Base-by-base conservation (phyloP, 2,888 invertebrate genomes). In the Pseudoips prasinana region DNA sequence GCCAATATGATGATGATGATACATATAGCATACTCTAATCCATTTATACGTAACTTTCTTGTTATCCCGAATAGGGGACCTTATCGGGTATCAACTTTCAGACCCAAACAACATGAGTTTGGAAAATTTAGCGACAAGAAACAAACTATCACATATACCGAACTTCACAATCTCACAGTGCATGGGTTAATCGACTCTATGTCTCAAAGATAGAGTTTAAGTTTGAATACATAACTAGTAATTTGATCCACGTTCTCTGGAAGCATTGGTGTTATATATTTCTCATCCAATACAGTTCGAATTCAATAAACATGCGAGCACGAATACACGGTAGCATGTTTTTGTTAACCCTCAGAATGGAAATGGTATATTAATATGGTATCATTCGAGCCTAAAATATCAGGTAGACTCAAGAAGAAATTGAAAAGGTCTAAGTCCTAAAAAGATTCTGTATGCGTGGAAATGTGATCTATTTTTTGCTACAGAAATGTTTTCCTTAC, bases 291-390 rank as follows among this genome's bases (percentile, higher is more conserved):
- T 57, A 54, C 43, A 46, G 51, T 54, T 56, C 40, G 47, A 57
- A 64, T 64, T 64, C 58, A 62, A 64, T 59, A 56, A 54, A 61
- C 47, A 57, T 57, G 44, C 50, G 47, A 40, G 40, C 50, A 52
- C 32, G 33, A 45, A 49, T 41, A 52, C 43, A 30, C 43, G 7
- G 35, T 37, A 43, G 42, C 37, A 24, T 43, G 23, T 43, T 41
- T 46, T 38, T 34, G 44, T 39, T 37, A 44, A 22, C 24, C 26
- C 9, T 23, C 28, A 8, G 44, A 50, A 58, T 48, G 11, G 26
- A 41, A 51, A 60, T 47, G 19, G 47, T 34, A 58, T 58, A 54
- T 33, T 14, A 14, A 14, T 14, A 14, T 3, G 5, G 14, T 14
- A 14, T 14, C 14, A 14, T 5, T 14, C 5, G 14, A 2, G 5